A percentile compares a stretch with the other conserved stretches of the same genome.
These are phyloP conservation scores for Torymus texanus DNA, from an alignment of 2,888 invertebrate genomes.

Conservation along the genomic window DNA sequence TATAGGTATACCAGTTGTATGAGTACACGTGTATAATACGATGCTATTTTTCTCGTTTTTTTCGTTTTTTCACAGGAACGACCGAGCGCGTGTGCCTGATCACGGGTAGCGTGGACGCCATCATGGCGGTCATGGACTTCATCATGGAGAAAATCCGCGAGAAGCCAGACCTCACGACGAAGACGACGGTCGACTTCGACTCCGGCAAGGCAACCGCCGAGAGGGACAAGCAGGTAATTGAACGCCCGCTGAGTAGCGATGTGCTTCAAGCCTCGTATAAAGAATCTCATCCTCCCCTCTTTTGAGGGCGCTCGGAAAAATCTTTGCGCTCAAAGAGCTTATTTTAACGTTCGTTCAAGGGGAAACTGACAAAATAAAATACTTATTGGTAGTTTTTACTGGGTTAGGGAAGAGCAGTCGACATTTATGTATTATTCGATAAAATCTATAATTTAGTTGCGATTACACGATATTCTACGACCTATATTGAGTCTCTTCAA, in stretches of 20 bases:
- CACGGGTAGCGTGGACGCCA: slow-evolving; percentile 92
- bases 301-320: too few species aligned
- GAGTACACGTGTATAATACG: background rate
- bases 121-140: slow-evolving; percentile 93
- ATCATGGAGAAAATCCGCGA: slow-evolving; percentile 97
- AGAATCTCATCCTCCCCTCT: too few species aligned
- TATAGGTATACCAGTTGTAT: background rate
- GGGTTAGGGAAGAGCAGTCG: too few species aligned
- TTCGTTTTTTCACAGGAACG: slow-evolving; percentile 81
- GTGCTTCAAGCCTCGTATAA: too few species aligned
- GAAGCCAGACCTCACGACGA: slow-evolving; percentile 89
- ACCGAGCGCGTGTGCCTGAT: slow-evolving; percentile 95
- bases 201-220: slow-evolving; percentile 88
- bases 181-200: slow-evolving; percentile 86
- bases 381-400: too few species aligned
- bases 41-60: slow-evolving; percentile 5
- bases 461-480: too few species aligned
- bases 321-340: too few species aligned
- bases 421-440: too few species aligned
- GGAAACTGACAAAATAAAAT: too few species aligned
- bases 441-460: too few species aligned
- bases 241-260: background rate
- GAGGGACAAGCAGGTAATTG: slow-evolving; percentile 87
- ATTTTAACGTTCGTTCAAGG: too few species aligned
- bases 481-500: too few species aligned